These are phyloP conservation scores for Brachyrhaphis roseni DNA, from an alignment of 2,797 vertebrate species.

Conservation along the genomic window DNA sequence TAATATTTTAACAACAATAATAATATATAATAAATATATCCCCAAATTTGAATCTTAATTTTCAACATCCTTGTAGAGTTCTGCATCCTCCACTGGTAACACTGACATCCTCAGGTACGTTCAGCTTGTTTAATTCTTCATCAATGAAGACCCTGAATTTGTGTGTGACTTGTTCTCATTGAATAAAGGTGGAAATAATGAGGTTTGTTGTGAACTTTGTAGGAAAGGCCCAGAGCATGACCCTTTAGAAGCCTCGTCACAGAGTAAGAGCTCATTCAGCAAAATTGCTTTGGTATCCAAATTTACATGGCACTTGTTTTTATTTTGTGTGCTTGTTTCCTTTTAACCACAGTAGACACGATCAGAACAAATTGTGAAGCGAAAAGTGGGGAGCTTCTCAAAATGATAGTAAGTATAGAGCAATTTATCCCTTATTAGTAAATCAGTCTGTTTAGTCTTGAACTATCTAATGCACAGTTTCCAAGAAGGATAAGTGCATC, in stretches of 20 bases:
- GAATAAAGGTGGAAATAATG: not conserved
- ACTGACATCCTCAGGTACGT: slow-evolving; percentile 19
- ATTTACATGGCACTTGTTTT: not conserved
- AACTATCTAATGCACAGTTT: not conserved
- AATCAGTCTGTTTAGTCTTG: not conserved
- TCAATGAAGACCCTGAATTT: not conserved
- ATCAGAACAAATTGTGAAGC: not conserved
- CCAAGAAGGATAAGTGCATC: too few relatives aligned
- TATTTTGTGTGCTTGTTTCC: not conserved
- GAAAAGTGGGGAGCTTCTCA: not conserved
- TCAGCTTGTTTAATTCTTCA: not conserved
- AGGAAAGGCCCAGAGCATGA: slow-evolving; percentile 20
- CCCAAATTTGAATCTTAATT: not conserved
- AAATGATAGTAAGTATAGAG: slow-evolving; percentile 34
- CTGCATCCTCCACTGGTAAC: fast-evolving
- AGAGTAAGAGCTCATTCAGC: slow-evolving; percentile 23
- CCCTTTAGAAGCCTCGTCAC: not conserved
- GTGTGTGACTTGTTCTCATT: not conserved
- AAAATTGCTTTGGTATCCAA: not conserved
- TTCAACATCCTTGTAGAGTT: slow-evolving; percentile 36
- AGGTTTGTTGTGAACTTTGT: slow-evolving; percentile 18
- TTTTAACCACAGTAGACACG: not conserved
- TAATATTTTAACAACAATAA: not conserved
- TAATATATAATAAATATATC: too few relatives aligned
- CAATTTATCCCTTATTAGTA: not conserved